Evolutionary conservation across 2,797 vertebrate genomes (phyloP).

Genomic region (Pipistrellus pygmaeus): DNA sequence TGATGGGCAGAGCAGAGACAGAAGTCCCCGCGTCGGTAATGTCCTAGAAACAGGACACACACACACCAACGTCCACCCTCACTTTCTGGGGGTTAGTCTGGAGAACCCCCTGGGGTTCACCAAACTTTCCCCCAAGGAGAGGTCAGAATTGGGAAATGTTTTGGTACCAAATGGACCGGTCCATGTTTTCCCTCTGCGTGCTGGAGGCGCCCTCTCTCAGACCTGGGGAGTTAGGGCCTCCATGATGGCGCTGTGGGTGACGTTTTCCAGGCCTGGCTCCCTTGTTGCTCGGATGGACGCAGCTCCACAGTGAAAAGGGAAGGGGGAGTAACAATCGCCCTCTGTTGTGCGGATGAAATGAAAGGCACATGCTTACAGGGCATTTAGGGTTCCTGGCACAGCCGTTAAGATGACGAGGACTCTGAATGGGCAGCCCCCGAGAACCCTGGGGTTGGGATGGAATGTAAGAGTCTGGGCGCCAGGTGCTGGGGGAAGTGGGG

Average conservation of each 20-base stretch:
- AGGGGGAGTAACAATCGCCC: neutral
- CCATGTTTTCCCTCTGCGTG: neutral
- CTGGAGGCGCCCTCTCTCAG: accelerated
- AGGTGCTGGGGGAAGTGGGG: neutral
- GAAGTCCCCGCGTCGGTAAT: neutral
- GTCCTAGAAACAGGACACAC: neutral
- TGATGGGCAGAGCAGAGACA: neutral
- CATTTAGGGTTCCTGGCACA: neutral
- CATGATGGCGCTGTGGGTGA: accelerated
- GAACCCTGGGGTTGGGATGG: no score
- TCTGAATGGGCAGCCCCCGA: neutral
- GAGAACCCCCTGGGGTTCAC: neutral
- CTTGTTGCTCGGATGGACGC: neutral
- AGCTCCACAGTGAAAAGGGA: neutral
- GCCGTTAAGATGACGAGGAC: accelerated
- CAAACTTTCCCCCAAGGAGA: neutral
- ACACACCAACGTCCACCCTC: neutral
- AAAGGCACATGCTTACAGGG: neutral
- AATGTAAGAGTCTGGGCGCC: neutral
- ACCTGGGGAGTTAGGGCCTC: neutral
- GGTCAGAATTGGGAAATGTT: neutral
- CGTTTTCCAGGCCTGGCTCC: neutral
- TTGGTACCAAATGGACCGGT: neutral
- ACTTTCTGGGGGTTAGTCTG: neutral
- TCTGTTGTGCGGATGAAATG: neutral